phyloP scores from a whole-genome alignment of 1,140 invertebrate genomes.

The Papilio dardanus region DNA sequence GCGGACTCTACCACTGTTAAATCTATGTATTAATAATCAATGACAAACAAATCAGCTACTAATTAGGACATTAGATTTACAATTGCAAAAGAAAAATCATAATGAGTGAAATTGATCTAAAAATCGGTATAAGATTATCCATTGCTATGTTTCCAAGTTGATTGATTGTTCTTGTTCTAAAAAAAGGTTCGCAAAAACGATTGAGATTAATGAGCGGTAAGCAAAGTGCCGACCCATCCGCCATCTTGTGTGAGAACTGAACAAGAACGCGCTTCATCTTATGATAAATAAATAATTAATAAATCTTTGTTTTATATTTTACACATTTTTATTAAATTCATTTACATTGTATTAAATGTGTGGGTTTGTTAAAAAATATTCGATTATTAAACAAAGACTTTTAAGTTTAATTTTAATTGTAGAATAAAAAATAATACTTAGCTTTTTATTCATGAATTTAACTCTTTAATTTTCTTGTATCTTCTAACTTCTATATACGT shows the following conservation, averaged over 20 bases:
- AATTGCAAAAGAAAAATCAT: neutral
- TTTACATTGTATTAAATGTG: neutral
- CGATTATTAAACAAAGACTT: neutral
- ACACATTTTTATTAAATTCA: too few species aligned
- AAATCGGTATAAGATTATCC: neutral
- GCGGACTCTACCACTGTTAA: too few species aligned
- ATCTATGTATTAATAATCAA: too few species aligned
- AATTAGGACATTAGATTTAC: too few species aligned
- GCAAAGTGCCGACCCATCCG: conserved; percentile 1
- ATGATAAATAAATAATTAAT: too few species aligned
- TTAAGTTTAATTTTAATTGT: neutral
- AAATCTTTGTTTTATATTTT: too few species aligned
- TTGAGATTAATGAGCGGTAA: conserved; percentile 17
- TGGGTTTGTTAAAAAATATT: neutral
- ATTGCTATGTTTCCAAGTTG: conserved; percentile 1
- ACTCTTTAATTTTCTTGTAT: too few species aligned
- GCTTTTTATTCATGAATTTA: too few species aligned
- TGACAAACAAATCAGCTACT: too few species aligned
- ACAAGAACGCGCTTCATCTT: neutral
- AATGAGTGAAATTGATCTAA: neutral
- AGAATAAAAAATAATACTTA: too few species aligned
- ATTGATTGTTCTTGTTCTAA: conserved; percentile 16
- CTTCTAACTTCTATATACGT: neutral
- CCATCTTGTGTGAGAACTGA: neutral
- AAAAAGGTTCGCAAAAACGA: conserved; percentile 16